phyloP scores from a whole-genome alignment of 1,140 invertebrate genomes.

The Eupeodes corollae region DNA sequence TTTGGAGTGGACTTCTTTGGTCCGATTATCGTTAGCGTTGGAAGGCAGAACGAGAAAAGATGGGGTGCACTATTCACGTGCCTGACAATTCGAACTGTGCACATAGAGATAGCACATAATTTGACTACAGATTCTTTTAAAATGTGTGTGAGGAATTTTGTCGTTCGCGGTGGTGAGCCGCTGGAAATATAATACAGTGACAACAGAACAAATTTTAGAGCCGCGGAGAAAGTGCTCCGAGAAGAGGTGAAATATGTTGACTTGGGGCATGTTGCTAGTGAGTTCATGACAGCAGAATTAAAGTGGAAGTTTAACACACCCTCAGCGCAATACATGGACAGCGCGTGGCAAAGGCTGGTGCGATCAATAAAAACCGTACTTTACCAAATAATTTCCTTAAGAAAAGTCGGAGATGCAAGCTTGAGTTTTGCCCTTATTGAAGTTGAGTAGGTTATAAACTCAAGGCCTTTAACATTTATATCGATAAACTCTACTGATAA shows the following conservation, averaged over 20 bases:
- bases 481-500: constrained; percentile 12
- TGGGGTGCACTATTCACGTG: no score
- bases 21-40: constrained; percentile 9
- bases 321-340: constrained; percentile 19
- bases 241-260: constrained; percentile 2
- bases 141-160: constrained; percentile 11
- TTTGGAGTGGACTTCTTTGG: constrained; percentile 8
- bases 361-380: constrained; percentile 12
- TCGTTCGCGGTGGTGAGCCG: constrained; percentile 12
- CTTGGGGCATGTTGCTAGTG: not conserved
- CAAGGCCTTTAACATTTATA: constrained; percentile 22
- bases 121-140: constrained; percentile 8
- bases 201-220: constrained; percentile 32
- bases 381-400: not conserved
- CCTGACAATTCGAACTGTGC: no score
- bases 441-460: constrained; percentile 19
- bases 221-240: constrained; percentile 17
- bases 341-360: constrained; percentile 13
- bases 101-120: constrained; percentile 5
- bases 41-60: constrained; percentile 10
- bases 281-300: constrained; percentile 3
- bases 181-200: constrained; percentile 25
- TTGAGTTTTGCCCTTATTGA: constrained; percentile 19
- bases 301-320: constrained; percentile 24
- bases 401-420: no score